phyloP scores from a whole-genome alignment of 2,888 invertebrate species.

The Xestia xanthographa region DNA sequence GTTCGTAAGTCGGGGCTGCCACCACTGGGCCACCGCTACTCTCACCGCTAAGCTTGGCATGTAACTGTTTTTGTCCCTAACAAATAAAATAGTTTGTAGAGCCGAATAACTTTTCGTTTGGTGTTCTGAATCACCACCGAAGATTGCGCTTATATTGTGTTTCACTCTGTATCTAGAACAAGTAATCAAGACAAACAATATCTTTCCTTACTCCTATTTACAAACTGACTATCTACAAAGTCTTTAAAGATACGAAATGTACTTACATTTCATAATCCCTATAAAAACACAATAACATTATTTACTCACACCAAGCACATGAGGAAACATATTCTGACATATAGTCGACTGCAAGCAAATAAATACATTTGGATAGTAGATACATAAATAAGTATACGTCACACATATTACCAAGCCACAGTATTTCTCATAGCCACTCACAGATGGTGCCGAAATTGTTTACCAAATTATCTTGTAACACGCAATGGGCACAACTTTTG shows the following conservation, averaged over 20 bases:
- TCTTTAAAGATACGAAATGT: conserved; percentile 24
- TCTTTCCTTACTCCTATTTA: conserved; percentile 3
- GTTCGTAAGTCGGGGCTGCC: no score
- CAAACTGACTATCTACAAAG: conserved; percentile 9
- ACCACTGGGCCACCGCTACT: no score
- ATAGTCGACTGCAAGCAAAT: conserved; percentile 7
- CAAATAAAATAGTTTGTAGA: not conserved
- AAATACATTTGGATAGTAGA: not conserved
- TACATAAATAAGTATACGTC: not conserved
- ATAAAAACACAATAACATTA: conserved; percentile 12
- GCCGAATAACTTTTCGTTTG: not conserved
- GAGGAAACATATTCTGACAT: conserved; percentile 26
- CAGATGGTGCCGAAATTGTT: conserved; percentile 41
- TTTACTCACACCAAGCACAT: conserved; percentile 16
- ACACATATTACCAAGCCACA: not conserved
- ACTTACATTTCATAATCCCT: conserved; percentile 22
- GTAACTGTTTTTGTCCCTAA: no score
- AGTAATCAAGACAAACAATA: not conserved
- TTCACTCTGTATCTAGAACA: not conserved
- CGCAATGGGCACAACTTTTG: conserved; percentile 42
- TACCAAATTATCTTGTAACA: conserved; percentile 46
- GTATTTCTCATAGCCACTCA: conserved; percentile 18
- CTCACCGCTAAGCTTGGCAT: no score
- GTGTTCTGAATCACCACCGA: not conserved
- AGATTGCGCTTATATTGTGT: not conserved